Conservation (phyloP, 2,113 vertebrate species). For the Himantopus leucocephalus region DNA sequence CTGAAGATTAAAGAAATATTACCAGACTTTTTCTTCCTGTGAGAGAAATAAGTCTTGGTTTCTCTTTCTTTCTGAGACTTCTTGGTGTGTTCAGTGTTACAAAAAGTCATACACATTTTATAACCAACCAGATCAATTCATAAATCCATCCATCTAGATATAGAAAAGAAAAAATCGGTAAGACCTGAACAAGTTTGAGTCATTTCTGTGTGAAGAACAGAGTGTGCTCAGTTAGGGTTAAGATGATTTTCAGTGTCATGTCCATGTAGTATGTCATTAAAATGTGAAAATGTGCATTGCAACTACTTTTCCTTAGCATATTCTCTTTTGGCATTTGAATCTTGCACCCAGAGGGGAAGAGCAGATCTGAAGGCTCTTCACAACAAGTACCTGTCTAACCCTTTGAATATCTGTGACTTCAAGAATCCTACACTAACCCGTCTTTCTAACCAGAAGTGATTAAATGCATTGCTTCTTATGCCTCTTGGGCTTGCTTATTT, state of each 20-base stretch:
- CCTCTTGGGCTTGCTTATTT: neutral
- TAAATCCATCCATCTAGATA: neutral
- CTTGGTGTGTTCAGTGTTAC: neutral
- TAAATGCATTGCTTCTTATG: neutral
- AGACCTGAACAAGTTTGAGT: neutral
- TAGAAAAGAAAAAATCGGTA: neutral
- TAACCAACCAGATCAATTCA: neutral
- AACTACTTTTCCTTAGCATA: neutral
- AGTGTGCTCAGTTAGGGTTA: neutral
- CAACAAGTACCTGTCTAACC: neutral
- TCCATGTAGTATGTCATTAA: neutral
- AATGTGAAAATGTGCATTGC: neutral
- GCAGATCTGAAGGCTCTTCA: neutral
- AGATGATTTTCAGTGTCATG: neutral
- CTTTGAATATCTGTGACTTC: neutral
- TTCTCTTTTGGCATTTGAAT: neutral
- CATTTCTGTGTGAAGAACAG: neutral
- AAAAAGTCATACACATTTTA: neutral
- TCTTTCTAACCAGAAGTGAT: neutral
- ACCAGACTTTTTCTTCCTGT: neutral
- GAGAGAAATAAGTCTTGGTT: neutral
- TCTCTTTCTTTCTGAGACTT: neutral
- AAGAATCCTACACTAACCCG: neutral
- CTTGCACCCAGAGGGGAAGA: neutral
- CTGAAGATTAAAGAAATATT: neutral